phyloP scores from a whole-genome alignment of 2,888 invertebrate genomes.

The Galeruca laticollis region DNA sequence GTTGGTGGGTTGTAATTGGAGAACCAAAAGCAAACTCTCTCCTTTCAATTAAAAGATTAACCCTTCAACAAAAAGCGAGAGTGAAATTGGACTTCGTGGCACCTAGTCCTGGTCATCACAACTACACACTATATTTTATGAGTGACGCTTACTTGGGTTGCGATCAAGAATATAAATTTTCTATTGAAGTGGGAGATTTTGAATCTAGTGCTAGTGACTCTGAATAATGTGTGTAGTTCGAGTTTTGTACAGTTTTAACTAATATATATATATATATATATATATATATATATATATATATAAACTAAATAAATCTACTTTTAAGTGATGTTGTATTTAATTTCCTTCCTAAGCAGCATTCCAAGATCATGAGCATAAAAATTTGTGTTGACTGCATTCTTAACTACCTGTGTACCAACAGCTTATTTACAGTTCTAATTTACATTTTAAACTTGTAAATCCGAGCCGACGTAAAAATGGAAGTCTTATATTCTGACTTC shows the following conservation, averaged over 20 bases:
- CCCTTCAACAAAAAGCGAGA: constrained; percentile 92
- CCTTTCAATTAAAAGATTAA: constrained; percentile 95
- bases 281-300: too few relatives aligned
- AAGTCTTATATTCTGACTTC: too few relatives aligned
- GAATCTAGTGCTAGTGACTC: constrained; percentile 75
- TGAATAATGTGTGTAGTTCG: constrained; percentile 62
- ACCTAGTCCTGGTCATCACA: constrained; percentile 87
- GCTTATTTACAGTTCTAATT: too few relatives aligned
- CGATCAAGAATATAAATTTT: constrained; percentile 98
- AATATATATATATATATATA: background rate
- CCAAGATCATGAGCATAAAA: too few relatives aligned
- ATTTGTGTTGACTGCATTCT: too few relatives aligned
- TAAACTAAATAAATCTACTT: constrained; percentile 10
- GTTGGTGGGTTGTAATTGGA: constrained; percentile 99
- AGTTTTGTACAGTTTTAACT: constrained; percentile 11
- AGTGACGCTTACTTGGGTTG: constrained; percentile 99
- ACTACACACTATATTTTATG: constrained; percentile 98
- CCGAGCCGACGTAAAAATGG: too few relatives aligned
- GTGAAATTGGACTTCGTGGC: constrained; percentile 93
- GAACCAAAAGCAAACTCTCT: constrained; percentile 95
- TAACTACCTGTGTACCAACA: too few relatives aligned
- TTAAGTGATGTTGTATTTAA: background rate
- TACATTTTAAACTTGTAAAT: too few relatives aligned
- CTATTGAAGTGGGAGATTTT: constrained; percentile 83
- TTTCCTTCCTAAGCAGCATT: background rate